Evolutionary conservation across 2,113 vertebrate genomes (phyloP), one percentile per base, ranked within the genome.

Genomic region (Nesogale talazaci): DNA sequence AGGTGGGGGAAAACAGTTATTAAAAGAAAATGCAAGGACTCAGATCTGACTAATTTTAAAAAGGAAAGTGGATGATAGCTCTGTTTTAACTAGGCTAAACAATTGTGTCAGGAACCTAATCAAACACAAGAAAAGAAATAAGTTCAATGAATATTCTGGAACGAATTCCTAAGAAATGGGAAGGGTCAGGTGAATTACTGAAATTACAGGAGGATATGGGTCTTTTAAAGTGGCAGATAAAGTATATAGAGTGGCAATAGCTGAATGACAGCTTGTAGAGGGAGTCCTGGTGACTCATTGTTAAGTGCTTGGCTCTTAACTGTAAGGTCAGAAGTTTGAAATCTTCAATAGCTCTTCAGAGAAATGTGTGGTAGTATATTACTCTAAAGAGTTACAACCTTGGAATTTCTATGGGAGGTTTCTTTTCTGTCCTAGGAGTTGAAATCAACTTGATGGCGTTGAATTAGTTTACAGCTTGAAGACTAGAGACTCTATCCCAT

Each of bases 1-100:
- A 89, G 12, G 20, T n/a, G 1, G 20, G 67, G 79, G n/a, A n/a
- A 87, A 94, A 72, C 76, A 95, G 29, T 76, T n/a, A 86, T 70
- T 83, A 56, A 86, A 83, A 78, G 31, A 31, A 92, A 93, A 83
- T 10, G 1, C 31, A 56, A 31, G 91, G 80, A 69, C 0, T 1
- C 1, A 31, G n/a, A 25, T 81, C n/a, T n/a, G 22, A 42, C 6
- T 15, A 76, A 87, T 56, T 10, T 88, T 38, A 61, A 61, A 8
- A 19, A 40, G 12, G 69, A 94, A 90, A 83, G 27, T 5, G 14
- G 17, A 36, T 69, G 25, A 40, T 63, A 31, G 25, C 74, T 91
- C 74, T 56, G 63, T 59, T 36, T n/a, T 69, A 31, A 63, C 22
- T 63, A 92, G 78, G n/a, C 63, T 83, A 88, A 92, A 83, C 34